Evolutionary conservation across 2,113 vertebrate genomes (phyloP).

Genomic region (Syngnathus scovelli): DNA sequence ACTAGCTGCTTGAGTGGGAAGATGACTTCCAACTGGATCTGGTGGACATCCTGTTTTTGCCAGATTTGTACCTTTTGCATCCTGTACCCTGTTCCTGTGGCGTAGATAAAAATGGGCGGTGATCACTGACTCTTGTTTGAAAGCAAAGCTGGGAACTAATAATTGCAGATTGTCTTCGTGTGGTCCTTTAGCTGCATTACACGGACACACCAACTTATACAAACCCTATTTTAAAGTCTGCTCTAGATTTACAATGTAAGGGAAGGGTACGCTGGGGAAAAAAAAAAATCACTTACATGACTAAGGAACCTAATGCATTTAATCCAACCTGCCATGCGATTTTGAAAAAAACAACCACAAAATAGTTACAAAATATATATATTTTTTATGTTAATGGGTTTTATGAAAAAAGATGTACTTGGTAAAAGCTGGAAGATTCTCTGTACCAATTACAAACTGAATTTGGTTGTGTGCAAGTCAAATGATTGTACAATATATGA

Average conservation of each 20-base stretch:
- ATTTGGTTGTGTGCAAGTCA: background rate
- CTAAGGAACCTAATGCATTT: background rate
- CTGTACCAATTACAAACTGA: background rate
- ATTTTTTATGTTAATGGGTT: background rate
- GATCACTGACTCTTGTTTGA: slow-evolving; percentile 7
- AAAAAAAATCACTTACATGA: background rate
- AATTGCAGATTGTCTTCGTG: slow-evolving; percentile 1
- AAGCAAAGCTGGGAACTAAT: slow-evolving; percentile 1
- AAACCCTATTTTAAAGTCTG: background rate
- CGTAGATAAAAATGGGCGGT: background rate
- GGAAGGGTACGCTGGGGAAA: too few species aligned
- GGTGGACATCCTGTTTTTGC: slow-evolving; percentile 19
- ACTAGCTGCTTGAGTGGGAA: slow-evolving; percentile 32
- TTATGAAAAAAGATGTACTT: background rate
- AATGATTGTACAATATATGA: background rate
- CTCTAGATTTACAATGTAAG: background rate
- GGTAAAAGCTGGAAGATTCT: background rate
- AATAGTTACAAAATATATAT: too few species aligned
- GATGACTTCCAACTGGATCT: slow-evolving; percentile 31
- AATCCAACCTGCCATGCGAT: background rate
- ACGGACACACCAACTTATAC: background rate
- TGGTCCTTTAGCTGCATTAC: slow-evolving; percentile 15
- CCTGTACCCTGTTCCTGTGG: slow-evolving; percentile 13
- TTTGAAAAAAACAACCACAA: too few species aligned
- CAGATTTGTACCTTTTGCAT: slow-evolving; percentile 59